Evolutionary conservation across 2,888 invertebrate species (phyloP).

Genomic region (Heliconius sara): DNA sequence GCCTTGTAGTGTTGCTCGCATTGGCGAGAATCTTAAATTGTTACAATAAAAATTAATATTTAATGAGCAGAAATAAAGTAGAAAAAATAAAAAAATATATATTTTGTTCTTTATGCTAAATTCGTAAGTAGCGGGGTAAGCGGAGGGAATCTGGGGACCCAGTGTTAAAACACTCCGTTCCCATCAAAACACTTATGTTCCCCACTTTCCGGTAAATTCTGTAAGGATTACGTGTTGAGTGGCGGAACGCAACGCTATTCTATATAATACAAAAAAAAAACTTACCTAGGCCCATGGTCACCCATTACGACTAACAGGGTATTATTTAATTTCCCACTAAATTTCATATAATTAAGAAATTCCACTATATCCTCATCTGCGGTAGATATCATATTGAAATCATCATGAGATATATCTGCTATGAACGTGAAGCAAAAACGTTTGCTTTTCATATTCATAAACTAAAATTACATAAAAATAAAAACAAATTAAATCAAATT

Average conservation of each 20-base stretch:
- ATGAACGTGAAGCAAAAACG: conserved; percentile 95
- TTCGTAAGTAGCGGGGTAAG: too few relatives aligned
- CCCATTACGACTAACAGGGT: conserved; percentile 95
- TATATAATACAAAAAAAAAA: not conserved
- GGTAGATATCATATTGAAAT: conserved; percentile 90
- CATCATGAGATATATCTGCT: conserved; percentile 94
- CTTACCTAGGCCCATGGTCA: conserved; percentile 94
- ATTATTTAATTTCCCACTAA: conserved; percentile 87
- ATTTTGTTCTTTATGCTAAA: too few relatives aligned
- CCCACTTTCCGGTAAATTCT: too few relatives aligned
- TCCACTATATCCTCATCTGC: conserved; percentile 89
- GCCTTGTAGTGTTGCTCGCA: conserved; percentile 72
- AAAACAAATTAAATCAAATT: too few relatives aligned
- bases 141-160: too few relatives aligned
- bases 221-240: too few relatives aligned
- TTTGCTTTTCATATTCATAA: conserved; percentile 69
- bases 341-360: conserved; percentile 86
- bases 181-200: too few relatives aligned
- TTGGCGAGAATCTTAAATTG: conserved; percentile 45
- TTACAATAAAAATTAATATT: not conserved
- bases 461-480: conserved; percentile 55
- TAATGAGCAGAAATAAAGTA: not conserved
- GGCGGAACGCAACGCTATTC: too few relatives aligned
- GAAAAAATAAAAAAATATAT: not conserved
- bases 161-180: too few relatives aligned